phyloP scores from a whole-genome alignment of 2,888 invertebrate species.

The Geophilus truncorum region DNA sequence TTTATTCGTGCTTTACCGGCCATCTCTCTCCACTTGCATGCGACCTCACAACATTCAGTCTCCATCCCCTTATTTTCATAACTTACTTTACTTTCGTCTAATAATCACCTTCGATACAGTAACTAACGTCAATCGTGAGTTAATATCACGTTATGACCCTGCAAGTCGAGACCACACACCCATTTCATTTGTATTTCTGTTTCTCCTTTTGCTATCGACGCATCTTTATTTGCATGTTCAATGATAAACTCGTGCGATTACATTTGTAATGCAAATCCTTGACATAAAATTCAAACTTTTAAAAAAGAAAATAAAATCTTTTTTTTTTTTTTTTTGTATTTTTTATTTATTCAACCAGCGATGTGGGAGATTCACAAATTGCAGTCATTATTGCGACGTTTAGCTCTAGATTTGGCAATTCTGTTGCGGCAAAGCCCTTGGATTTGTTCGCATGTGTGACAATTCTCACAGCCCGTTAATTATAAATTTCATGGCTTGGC shows the following conservation, averaged over 20 bases:
- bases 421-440: too few species aligned
- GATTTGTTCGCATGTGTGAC: too few species aligned
- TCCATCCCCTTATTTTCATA: background rate
- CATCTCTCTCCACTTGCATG: background rate
- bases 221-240: background rate
- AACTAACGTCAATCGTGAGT: background rate
- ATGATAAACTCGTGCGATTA: background rate
- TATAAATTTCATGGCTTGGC: too few species aligned
- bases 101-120: background rate
- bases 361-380: background rate
- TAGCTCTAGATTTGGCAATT: too few species aligned
- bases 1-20: background rate
- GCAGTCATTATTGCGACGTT: too few species aligned
- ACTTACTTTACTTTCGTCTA: background rate
- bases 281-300: background rate
- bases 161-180: background rate
- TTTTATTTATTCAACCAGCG: too few species aligned
- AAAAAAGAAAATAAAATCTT: background rate
- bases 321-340: background rate
- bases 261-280: background rate
- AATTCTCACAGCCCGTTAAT: too few species aligned
- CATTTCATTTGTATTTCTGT: background rate
- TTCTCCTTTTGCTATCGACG: background rate
- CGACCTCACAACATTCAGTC: background rate
- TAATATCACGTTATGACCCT: conserved; percentile 1